Conservation (phyloP, 1,140 invertebrate genomes). For the Coptotermes formosanus region DNA sequence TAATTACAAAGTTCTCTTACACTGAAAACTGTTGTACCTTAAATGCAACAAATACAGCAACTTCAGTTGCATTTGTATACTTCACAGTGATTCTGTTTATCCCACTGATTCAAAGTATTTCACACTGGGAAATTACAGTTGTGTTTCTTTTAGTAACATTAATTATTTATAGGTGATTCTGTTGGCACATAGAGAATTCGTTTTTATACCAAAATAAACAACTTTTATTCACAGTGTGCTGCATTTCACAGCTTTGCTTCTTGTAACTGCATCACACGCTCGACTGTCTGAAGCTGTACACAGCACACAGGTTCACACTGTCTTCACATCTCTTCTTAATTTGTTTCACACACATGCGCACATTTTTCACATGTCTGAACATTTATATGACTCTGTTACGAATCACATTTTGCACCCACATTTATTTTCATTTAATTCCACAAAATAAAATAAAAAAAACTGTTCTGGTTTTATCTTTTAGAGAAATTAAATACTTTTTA, state of each 20-base stretch:
- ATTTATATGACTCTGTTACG: too few species aligned
- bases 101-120: background rate
- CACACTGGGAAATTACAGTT: background rate
- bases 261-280: background rate
- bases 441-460: too few species aligned
- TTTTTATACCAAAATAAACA: slow-evolving; percentile 14
- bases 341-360: background rate
- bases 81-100: background rate
- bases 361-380: background rate
- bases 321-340: background rate
- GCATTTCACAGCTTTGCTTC: background rate
- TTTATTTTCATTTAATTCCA: too few species aligned
- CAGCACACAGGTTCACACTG: background rate
- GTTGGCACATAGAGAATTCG: slow-evolving; percentile 11
- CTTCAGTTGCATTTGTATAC: background rate
- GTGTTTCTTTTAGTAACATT: background rate
- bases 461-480: background rate
- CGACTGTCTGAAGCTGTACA: background rate
- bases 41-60: background rate
- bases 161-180: background rate
- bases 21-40: background rate
- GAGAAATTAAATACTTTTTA: background rate
- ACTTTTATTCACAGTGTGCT: background rate
- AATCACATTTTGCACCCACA: too few species aligned
- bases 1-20: background rate